phyloP scores from a whole-genome alignment of 2,797 vertebrate species.

The Borostomias antarcticus region DNA sequence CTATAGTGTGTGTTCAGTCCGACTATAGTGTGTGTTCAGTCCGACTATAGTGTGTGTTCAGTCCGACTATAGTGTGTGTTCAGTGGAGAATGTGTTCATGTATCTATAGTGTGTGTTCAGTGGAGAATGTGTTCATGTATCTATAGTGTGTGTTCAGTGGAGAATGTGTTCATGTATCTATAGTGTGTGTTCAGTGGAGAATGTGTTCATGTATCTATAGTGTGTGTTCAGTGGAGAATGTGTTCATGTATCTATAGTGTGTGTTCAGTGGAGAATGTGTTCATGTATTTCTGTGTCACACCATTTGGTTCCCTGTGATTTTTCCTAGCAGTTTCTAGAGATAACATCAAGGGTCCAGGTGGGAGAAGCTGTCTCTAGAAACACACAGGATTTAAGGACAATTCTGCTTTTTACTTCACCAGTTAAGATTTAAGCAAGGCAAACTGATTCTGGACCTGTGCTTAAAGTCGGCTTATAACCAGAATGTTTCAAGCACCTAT shows the following conservation, averaged over 20 bases:
- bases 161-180: slow-evolving; percentile 11
- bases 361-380: slow-evolving; percentile 29
- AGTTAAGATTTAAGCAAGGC: slow-evolving; percentile 40
- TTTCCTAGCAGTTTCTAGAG: slow-evolving; percentile 44
- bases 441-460: slow-evolving; percentile 39
- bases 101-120: no score
- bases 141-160: slow-evolving; percentile 19
- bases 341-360: slow-evolving; percentile 17
- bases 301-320: slow-evolving; percentile 26
- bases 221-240: no score
- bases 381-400: slow-evolving; percentile 25
- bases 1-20: no score
- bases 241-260: no score
- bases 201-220: no score
- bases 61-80: slow-evolving; percentile 23
- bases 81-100: not conserved
- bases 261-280: slow-evolving; percentile 15
- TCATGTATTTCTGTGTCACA: slow-evolving; percentile 25
- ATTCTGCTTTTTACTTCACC: slow-evolving; percentile 37
- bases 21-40: no score
- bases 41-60: no score
- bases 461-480: slow-evolving; percentile 34
- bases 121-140: no score
- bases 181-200: no score
- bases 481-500: slow-evolving; percentile 42